Evolutionary conservation across 2,888 invertebrate genomes (phyloP), one percentile per base, ranked within the genome.

Genomic region (Brachylomia viminalis): DNA sequence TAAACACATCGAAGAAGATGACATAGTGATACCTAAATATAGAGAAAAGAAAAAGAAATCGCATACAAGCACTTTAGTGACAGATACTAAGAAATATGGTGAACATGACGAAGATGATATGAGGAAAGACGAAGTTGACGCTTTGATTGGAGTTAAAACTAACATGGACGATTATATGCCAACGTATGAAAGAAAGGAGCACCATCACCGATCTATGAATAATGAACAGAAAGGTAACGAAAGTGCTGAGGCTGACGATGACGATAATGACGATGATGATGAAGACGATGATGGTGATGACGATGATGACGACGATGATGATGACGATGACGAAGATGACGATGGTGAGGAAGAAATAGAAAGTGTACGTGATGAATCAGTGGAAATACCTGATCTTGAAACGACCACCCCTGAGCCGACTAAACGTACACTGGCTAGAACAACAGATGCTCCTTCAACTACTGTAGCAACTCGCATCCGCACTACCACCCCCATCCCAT

Each of bases 31-130:
- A 64, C 94, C 95, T 17, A 94, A 93, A 84, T 95, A 94, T 75
- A 92, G 91, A 84, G 96, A 95, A 89, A 96, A 95, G 89, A 95
- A 95, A 86, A 96, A 93, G 68, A 96, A 96, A 84, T 91, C 91
- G 23, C 90, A 93, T 13, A 94, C 95, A 86, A 96, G 94, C 45
- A 97, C 96, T 6, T 87, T 95, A 76, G 95, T 97, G 1, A 96
- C 96, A 7, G 96, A 97, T 71, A 93, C 95, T 45, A 93, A 95
- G 81, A 92, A 91, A 27, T 97, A 96, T 82, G 95, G 95, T 10
- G 92, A 94, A 80, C 77, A 95, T 82, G 94, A 90, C 59, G 91
- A 93, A 47, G 93, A 94, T 70, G 93, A 95, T 75, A 91, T 92
- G 89, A 91, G 85, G 85, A 92, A 92, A 82, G 95, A 95, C 84